A percentile compares a stretch with the other conserved stretches of the same genome.
Conservation (phyloP, 37 sponge, comb jelly and placozoan species). For the Mnemiopsis leidyi region DNA sequence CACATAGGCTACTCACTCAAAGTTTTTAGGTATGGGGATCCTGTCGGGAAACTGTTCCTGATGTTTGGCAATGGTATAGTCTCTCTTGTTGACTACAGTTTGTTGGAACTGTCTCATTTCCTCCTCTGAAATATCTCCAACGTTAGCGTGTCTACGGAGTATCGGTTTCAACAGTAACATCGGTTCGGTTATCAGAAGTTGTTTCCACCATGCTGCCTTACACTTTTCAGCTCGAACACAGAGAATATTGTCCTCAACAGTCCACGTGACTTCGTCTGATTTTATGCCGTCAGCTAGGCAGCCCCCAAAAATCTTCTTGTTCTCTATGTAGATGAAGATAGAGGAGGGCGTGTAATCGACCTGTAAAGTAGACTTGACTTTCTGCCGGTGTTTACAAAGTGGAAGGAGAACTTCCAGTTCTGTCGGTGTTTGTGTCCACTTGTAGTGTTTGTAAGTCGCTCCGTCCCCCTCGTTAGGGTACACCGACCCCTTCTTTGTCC, state of each 20-base stretch:
- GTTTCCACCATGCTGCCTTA: background rate
- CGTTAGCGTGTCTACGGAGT: background rate
- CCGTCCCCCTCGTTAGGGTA: conserved; percentile 17
- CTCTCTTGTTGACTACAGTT: background rate
- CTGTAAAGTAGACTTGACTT: background rate
- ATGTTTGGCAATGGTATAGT: background rate
- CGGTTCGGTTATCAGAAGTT: background rate
- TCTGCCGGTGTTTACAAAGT: background rate
- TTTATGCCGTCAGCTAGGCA: background rate
- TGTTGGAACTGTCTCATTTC: background rate
- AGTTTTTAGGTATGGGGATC: background rate
- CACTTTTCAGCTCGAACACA: background rate
- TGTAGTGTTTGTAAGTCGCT: background rate
- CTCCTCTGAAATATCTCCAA: background rate
- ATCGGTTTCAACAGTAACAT: background rate
- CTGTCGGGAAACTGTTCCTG: background rate
- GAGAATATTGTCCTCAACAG: background rate
- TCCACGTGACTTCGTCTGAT: conserved; percentile 20
- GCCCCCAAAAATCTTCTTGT: background rate
- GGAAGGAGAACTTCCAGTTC: background rate
- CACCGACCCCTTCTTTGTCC: background rate
- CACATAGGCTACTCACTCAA: background rate
- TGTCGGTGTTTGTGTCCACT: background rate
- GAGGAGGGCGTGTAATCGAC: conserved; percentile 25
- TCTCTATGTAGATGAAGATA: background rate